A percentile compares a stretch with the other conserved stretches of the same genome.
These are phyloP conservation scores for Schmidtea mediterranea DNA, from an alignment of 1,140 invertebrate species.

Conservation along the genomic window DNA sequence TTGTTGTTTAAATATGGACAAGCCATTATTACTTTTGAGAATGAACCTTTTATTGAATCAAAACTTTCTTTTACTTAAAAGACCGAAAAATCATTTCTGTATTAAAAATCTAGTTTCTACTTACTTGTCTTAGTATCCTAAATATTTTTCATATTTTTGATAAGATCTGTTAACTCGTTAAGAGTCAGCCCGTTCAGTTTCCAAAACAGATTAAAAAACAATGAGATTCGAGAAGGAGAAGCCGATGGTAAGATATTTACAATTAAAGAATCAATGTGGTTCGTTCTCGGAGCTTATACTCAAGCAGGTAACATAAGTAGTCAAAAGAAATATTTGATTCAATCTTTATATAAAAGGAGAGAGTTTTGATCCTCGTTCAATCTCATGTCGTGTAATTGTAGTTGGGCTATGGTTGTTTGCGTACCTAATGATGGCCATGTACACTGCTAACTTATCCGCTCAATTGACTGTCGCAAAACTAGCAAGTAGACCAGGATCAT, in stretches of 20 bases:
- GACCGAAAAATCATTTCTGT: too few relatives aligned
- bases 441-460: conserved; percentile 80
- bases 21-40: too few relatives aligned
- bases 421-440: conserved; percentile 90
- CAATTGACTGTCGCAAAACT: conserved; percentile 55
- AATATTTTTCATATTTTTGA: too few relatives aligned
- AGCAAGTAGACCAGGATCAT: conserved; percentile 25
- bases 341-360: not conserved
- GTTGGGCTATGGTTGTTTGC: conserved; percentile 93
- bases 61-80: too few relatives aligned
- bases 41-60: too few relatives aligned
- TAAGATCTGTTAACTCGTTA: too few relatives aligned
- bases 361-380: conserved; percentile 35
- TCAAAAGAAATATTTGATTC: not conserved
- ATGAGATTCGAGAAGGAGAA: conserved; percentile 38
- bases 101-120: too few relatives aligned
- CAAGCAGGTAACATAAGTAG: not conserved
- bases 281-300: not conserved
- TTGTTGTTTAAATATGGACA: too few relatives aligned
- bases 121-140: too few relatives aligned
- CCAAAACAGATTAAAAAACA: conserved; percentile 54
- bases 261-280: not conserved
- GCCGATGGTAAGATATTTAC: not conserved
- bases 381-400: conserved; percentile 63
- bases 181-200: conserved; percentile 38